Conservation (phyloP, 2,113 vertebrate species). For the Semnornis frantzii region DNA sequence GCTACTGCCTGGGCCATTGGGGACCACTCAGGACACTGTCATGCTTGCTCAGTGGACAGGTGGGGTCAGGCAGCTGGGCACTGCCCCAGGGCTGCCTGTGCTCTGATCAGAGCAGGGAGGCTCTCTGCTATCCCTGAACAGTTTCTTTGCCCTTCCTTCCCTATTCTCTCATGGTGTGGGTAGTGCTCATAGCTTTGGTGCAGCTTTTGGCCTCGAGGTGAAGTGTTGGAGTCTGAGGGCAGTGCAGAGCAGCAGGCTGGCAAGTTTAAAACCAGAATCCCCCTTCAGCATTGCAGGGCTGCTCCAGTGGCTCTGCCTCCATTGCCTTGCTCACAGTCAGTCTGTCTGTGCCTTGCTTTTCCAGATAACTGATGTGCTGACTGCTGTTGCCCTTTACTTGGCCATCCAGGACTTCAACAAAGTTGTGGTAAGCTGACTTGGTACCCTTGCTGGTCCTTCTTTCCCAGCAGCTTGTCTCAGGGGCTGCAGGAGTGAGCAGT, state of each 20-base stretch:
- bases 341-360: not conserved
- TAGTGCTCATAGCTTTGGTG: not conserved
- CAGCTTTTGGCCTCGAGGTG: not conserved
- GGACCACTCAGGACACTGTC: not conserved
- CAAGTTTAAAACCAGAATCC: not conserved
- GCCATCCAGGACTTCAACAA: constrained; percentile 94
- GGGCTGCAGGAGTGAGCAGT: not conserved
- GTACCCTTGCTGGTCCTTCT: not conserved
- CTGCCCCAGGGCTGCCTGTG: not conserved
- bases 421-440: constrained; percentile 85
- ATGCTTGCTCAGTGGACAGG: not conserved
- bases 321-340: not conserved
- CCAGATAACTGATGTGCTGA: constrained; percentile 90
- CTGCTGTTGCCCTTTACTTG: constrained; percentile 92
- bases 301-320: not conserved
- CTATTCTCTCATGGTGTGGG: not conserved
- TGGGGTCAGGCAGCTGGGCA: not conserved
- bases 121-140: not conserved
- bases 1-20: not conserved
- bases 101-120: not conserved
- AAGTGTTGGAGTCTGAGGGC: not conserved
- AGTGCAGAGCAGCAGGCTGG: not conserved
- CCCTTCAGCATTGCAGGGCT: not conserved
- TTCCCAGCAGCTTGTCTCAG: not conserved
- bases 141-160: not conserved